Evolutionary conservation across 1,140 invertebrate genomes (phyloP).

Genomic region (Scaptomyza graminum): DNA sequence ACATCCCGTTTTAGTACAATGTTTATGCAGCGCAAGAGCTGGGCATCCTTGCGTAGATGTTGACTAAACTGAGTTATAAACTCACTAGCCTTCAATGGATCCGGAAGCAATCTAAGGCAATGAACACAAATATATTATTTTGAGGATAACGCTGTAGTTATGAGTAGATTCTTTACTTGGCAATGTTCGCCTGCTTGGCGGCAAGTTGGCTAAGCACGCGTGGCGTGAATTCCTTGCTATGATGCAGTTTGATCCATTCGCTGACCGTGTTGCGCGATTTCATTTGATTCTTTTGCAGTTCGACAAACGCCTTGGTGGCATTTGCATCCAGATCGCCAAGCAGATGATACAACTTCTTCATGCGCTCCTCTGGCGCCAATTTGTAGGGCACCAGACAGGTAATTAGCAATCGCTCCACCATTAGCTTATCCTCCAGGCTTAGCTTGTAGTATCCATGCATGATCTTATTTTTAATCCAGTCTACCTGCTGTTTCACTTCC

Average conservation of each 20-base stretch:
- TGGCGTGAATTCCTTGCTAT: conserved; percentile 86
- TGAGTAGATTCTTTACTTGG: conserved; percentile 58
- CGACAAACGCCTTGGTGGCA: conserved; percentile 97
- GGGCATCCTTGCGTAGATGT: conserved; percentile 91
- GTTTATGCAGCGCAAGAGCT: conserved; percentile 93
- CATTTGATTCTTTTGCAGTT: conserved; percentile 96
- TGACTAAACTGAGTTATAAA: conserved; percentile 95
- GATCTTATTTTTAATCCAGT: conserved; percentile 99
- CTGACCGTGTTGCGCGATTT: conserved; percentile 92
- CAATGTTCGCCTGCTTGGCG: conserved; percentile 83
- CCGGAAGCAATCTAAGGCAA: conserved; percentile 87
- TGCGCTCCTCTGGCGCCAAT: conserved; percentile 92
- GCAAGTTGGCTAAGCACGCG: conserved; percentile 89
- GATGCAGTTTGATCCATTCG: conserved; percentile 93
- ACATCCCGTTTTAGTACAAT: conserved; percentile 93
- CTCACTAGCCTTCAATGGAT: conserved; percentile 96
- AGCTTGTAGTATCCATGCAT: conserved; percentile 90
- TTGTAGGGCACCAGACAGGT: conserved; percentile 98
- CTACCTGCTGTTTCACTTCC: conserved; percentile 94
- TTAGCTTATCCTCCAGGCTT: conserved; percentile 89
- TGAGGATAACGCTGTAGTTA: not conserved
- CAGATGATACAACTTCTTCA: conserved; percentile 97
- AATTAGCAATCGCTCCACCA: conserved; percentile 97
- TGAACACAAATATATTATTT: not conserved
- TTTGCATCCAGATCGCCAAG: conserved; percentile 97